A percentile compares a stretch with the other conserved stretches of the same genome.
These are phyloP conservation scores for Hucho hucho DNA, from an alignment of 2,113 vertebrate species.

Conservation along the genomic window DNA sequence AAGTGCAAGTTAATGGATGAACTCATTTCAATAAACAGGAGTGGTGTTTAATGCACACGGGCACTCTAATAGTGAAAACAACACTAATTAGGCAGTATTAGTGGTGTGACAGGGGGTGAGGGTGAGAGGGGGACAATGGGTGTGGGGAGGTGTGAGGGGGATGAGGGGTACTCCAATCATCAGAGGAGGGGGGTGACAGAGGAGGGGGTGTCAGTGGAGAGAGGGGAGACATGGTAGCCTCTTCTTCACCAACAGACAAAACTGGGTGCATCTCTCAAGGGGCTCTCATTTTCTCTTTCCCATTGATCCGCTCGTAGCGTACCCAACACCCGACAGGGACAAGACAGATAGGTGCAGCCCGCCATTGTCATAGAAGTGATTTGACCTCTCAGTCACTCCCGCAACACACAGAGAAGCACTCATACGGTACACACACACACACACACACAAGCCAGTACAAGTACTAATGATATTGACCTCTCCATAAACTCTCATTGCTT, in stretches of 20 bases:
- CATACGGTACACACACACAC: conserved; percentile 30
- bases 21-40: conserved; percentile 93
- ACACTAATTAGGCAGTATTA: conserved; percentile 90
- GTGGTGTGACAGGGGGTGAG: conserved; percentile 80
- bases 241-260: conserved; percentile 77
- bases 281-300: conserved; percentile 84
- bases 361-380: conserved; percentile 71
- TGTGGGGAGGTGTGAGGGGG: conserved; percentile 50
- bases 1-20: conserved; percentile 86
- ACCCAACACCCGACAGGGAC: conserved; percentile 74
- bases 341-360: conserved; percentile 53
- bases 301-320: conserved; percentile 74
- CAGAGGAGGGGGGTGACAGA: conserved; percentile 70
- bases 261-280: conserved; percentile 71
- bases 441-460: conserved; percentile 22
- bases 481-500: conserved; percentile 51
- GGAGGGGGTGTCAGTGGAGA: conserved; percentile 64
- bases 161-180: conserved; percentile 82
- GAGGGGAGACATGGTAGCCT: conserved; percentile 72
- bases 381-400: conserved; percentile 44
- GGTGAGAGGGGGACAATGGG: not conserved
- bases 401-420: not conserved
- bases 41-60: conserved; percentile 86
- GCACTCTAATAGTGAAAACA: conserved; percentile 84
- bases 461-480: conserved; percentile 56